Evolutionary conservation across 2,113 vertebrate species (phyloP).

Genomic region (Lepus timidus): DNA sequence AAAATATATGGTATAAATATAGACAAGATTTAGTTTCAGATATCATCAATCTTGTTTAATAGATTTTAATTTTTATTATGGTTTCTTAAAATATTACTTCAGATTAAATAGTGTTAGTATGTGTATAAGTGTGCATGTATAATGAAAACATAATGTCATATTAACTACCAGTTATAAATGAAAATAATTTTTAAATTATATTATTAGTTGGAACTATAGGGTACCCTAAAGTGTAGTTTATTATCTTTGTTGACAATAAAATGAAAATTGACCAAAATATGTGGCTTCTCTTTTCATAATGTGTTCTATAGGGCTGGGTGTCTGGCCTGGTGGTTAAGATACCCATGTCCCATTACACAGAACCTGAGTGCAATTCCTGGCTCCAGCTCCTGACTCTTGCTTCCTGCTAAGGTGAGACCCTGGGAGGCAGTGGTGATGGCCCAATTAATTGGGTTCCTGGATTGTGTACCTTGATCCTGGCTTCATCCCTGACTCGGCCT

Average conservation of each 20-base stretch:
- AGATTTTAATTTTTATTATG: neutral
- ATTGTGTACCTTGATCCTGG: too few species aligned
- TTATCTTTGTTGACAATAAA: neutral
- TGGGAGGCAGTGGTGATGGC: too few species aligned
- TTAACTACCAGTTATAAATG: neutral
- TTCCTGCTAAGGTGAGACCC: too few species aligned
- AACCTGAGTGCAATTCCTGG: too few species aligned
- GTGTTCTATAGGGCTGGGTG: neutral
- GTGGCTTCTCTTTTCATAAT: slow-evolving; percentile 34
- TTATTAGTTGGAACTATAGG: neutral
- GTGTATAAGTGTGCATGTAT: neutral
- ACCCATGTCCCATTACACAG: too few species aligned
- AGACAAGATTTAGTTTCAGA: neutral
- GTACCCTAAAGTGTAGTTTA: neutral
- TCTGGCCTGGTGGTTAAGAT: too few species aligned
- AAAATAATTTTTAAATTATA: slow-evolving; percentile 2
- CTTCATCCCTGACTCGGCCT: too few species aligned
- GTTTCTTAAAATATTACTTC: neutral
- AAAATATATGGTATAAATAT: neutral
- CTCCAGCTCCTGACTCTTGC: too few species aligned
- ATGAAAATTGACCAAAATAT: slow-evolving; percentile 22
- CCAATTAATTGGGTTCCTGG: too few species aligned
- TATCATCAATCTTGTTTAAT: neutral
- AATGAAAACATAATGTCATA: neutral
- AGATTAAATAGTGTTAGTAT: neutral